Base-by-base conservation (phyloP, 1,140 invertebrate genomes). In the Hestina assimilis region DNA sequence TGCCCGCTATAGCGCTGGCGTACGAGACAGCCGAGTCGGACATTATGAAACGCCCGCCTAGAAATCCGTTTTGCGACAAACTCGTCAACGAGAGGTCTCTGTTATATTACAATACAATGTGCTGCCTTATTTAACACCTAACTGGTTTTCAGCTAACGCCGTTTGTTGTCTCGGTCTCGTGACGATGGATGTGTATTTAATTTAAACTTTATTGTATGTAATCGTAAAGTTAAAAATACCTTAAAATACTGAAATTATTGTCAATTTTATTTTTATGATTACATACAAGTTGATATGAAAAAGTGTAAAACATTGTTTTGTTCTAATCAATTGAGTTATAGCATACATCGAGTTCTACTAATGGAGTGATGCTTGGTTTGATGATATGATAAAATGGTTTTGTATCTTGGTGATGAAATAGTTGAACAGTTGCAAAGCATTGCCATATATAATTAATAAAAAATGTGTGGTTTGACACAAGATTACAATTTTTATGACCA, bases 21-120 rank as follows among this genome's bases (percentile, higher is more conserved):
- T 99, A 99, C 91, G 98, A 99, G 92, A 92, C 95, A 89, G 95
- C 98, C 50, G 98, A 99, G 89, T 96, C 96, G 67, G 98, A 99
- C 91, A 99, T 99, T 89, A 99, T 99, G 98, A 99, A 99, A 93
- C 93, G 98, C 72, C 94, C 94, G 73, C 98, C 98, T 71, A 94
- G 98, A 89, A 95, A 99, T 91, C 97, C 98, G 52, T 92, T 93
- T 75, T 93, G 92, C 71, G 98, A 99, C 92, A 99, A 99, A 92
- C 94, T 99, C 88, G 97, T 99, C 70, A 99, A 98, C 89, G 95
- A 98, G 92, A 96, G 96, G 94, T 95, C 81, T 88, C 50, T 85
- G 73, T 72, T 54, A 53, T 58, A 58, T 72, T 67, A 59, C 61
- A 62, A 62, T 61, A 58, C 55, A 56, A 55, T 80, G 73, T 81